Evolutionary conservation across 2,888 invertebrate genomes (phyloP), one percentile per base, ranked within the genome.

Genomic region (Thymelicus acteon): DNA sequence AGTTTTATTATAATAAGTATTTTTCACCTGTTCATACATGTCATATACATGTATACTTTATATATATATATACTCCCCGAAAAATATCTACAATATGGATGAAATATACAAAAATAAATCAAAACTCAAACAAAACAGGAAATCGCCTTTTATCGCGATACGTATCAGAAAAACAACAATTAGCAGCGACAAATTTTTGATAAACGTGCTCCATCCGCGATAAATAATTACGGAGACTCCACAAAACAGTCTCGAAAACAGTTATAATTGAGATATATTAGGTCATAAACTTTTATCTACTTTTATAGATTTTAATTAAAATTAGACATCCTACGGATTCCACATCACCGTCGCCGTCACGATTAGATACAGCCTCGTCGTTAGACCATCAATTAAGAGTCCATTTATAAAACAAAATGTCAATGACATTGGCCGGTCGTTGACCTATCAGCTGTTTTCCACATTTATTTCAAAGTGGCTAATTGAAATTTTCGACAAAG

Each of bases 391-490:
- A 75, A 77, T 78, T 79, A 75, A 73, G 64, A 71, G 58, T 71
- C 74, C 72, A 75, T 75, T 77, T 74, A 75, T 75, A 60, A 73
- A 74, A 52, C 52, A 52, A 24, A 24, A 75, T 75, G 77, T 77
- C 77, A 76, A 70, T 72, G 76, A 74, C 77, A 75, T 76, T 54
- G 52, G 24, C 10, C 72, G 73, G 73, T 63, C 75, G 70, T 72
- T 73, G 74, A 75, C 75, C 77, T 70, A 62, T 71, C 75, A 77
- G 76, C 74, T 76, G 73, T 72, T 63, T 66, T 60, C 72, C 44
- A 7, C 39, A 44, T 47, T 39, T 39, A 48, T 62, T 37, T 24
- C 3, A 68, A 62, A 44, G 13, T 65, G 39, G 24, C 52, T 7
- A 52, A 39, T 6, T 52, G 24, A 15, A 54, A 8, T 39, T 52